Conservation (phyloP, 2,113 vertebrate genomes). For the Casuarius casuarius region DNA sequence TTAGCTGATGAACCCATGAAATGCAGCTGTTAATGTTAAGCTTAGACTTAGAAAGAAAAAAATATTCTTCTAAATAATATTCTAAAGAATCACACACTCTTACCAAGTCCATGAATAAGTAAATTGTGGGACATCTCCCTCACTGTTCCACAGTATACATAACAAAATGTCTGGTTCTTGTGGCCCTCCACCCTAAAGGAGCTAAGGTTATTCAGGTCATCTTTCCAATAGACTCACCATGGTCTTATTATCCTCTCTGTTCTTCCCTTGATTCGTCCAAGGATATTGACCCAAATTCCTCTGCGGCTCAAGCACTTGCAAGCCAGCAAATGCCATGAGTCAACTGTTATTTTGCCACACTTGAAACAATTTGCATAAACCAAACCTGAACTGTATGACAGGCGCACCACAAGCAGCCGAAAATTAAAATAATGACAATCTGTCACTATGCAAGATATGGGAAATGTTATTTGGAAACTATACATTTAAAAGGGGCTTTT, state of each 20-base stretch:
- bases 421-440: not conserved
- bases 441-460: not conserved
- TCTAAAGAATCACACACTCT: not conserved
- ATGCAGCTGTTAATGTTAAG: constrained; percentile 14
- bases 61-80: not conserved
- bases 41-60: constrained; percentile 24
- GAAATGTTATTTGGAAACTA: not conserved
- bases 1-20: constrained; percentile 53
- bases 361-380: not conserved
- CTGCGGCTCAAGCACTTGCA: not conserved
- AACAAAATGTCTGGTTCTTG: not conserved
- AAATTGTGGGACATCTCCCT: not conserved
- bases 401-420: not conserved
- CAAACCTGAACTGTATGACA: not conserved
- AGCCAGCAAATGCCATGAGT: not conserved
- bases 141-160: not conserved
- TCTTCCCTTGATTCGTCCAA: not conserved
- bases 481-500: not conserved
- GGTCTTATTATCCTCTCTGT: not conserved
- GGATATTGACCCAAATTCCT: not conserved
- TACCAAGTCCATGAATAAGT: not conserved
- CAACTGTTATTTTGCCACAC: not conserved
- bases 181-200: not conserved
- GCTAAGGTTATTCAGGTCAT: not conserved
- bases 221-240: not conserved